Conservation (phyloP, 1,140 invertebrate species). For the Drosophila subobscura region DNA sequence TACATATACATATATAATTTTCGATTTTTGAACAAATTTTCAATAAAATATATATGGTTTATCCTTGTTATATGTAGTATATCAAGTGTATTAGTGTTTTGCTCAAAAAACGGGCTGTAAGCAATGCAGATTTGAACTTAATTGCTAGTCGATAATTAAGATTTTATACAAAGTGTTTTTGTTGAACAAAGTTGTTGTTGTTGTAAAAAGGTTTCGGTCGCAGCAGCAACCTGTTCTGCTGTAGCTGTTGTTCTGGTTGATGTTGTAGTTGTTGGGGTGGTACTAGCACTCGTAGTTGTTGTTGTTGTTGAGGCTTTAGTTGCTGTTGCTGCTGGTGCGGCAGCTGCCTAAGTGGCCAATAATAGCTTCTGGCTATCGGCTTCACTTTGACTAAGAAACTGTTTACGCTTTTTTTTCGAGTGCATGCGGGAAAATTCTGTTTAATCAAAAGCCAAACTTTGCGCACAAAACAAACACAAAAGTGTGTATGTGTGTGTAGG, state of each 20-base stretch:
- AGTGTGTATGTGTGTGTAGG: too few relatives aligned
- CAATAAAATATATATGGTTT: constrained; percentile 57
- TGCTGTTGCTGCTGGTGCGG: constrained; percentile 20
- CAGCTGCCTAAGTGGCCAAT: constrained; percentile 53
- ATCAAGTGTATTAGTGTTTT: constrained; percentile 41
- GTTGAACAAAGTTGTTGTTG: constrained; percentile 38
- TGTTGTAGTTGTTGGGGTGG: constrained; percentile 25
- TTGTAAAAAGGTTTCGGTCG: constrained; percentile 38
- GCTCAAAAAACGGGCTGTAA: constrained; percentile 52
- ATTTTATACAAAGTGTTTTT: constrained; percentile 57
- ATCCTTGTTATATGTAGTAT: constrained; percentile 30
- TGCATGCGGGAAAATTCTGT: constrained; percentile 19
- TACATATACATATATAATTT: constrained; percentile 40
- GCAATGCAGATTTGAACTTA: constrained; percentile 68
- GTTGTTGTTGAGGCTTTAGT: constrained; percentile 20
- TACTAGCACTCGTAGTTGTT: constrained; percentile 15
- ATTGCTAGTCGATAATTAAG: constrained; percentile 30
- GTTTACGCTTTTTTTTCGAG: constrained; percentile 31
- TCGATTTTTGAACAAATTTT: constrained; percentile 55
- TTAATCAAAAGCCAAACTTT: constrained; percentile 33
- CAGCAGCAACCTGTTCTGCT: constrained; percentile 17
- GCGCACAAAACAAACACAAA: constrained; percentile 21
- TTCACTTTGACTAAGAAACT: constrained; percentile 55
- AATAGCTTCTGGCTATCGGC: constrained; percentile 55
- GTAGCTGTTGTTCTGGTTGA: constrained; percentile 27